phyloP scores from a whole-genome alignment of 2,888 invertebrate genomes.

The Dasysyrphus albostriatus region DNA sequence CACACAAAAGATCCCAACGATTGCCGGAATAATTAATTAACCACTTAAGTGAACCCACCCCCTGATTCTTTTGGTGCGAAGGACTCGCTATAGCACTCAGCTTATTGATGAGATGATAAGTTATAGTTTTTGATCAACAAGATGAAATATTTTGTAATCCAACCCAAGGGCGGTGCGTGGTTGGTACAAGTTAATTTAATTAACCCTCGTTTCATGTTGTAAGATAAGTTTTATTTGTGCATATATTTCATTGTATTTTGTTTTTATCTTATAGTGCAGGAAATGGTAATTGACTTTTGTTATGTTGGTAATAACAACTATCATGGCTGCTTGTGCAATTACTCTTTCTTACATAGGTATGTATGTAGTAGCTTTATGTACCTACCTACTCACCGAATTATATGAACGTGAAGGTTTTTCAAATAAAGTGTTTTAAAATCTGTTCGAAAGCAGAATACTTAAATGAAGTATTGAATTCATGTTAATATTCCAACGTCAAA shows the following conservation, averaged over 20 bases:
- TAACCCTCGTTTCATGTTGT: neutral
- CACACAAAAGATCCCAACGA: neutral
- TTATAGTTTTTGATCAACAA: constrained; percentile 15
- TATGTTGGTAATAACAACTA: neutral
- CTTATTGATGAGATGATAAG: constrained; percentile 10
- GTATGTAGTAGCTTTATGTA: too few species aligned
- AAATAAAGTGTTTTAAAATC: neutral
- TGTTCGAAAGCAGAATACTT: neutral
- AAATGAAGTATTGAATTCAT: neutral
- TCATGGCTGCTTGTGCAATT: neutral
- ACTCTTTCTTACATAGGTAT: too few species aligned
- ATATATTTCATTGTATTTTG: neutral
- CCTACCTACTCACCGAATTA: too few species aligned
- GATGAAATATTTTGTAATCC: constrained; percentile 7
- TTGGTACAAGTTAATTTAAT: neutral
- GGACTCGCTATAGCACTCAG: neutral
- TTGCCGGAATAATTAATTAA: constrained; percentile 21
- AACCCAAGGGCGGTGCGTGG: neutral
- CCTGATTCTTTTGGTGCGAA: neutral
- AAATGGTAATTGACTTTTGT: neutral
- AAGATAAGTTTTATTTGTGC: neutral
- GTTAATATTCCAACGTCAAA: neutral
- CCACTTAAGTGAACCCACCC: constrained; percentile 1
- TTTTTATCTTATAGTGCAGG: too few species aligned
- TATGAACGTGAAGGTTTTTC: neutral